phyloP scores from a whole-genome alignment of 1,140 invertebrate genomes.

The Achatina immaculata region DNA sequence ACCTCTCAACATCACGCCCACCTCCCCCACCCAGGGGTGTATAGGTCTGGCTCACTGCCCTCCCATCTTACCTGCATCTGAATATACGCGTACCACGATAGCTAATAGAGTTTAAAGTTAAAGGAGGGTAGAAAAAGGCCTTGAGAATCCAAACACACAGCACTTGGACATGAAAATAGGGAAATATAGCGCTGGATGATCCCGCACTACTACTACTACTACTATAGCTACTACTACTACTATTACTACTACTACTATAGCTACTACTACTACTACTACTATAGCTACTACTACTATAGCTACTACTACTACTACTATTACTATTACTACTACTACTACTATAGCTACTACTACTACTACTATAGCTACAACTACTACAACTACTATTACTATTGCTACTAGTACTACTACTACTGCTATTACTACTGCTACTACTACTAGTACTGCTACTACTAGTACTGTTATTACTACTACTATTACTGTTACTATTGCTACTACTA shows the following conservation, averaged over 20 bases:
- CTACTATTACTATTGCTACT: neutral
- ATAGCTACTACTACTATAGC: neutral
- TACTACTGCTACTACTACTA: neutral
- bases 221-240: conserved; percentile 1
- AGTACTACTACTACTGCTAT: neutral
- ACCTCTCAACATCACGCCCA: conserved; percentile 19
- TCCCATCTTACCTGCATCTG: conserved; percentile 33
- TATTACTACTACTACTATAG: conserved; percentile 1
- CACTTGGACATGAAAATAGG: too few species aligned
- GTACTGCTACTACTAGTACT: neutral
- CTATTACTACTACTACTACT: neutral
- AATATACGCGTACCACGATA: too few species aligned
- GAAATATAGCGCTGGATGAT: too few species aligned
- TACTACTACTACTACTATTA: conserved; percentile 23
- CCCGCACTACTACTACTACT: conserved; percentile 21
- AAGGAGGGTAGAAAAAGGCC: too few species aligned
- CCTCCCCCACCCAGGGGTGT: conserved; percentile 7
- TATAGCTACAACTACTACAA: neutral
- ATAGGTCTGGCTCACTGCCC: conserved; percentile 21
- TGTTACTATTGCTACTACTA: neutral
- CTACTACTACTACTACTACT: conserved; percentile 24
- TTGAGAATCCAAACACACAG: too few species aligned
- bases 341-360: conserved; percentile 1
- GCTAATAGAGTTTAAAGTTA: neutral
- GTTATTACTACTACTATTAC: neutral